Base-by-base conservation (phyloP, 2,113 vertebrate species). In the Rhabdomys dilectus region DNA sequence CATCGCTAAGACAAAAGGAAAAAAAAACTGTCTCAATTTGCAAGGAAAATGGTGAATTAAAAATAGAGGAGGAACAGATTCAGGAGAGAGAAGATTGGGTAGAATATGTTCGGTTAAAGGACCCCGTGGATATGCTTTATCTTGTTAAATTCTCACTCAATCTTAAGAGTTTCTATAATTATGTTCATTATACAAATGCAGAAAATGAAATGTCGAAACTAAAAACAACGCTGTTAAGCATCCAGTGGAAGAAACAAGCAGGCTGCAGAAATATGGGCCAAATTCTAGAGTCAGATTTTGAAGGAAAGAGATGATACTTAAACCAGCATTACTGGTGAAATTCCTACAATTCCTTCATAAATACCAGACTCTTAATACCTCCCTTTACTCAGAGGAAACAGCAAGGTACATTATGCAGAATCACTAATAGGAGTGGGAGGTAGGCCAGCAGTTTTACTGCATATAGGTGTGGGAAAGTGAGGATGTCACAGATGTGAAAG, bases 401-500 rank as follows among this genome's bases (percentile, higher is more conserved):
- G 84, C 4, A 72, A 77, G 68, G 11, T 12, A 78, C 16, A 76
- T 16, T 75, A 22, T 87, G 58, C 1, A 92, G 86, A 56, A 64
- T 72, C 4, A 53, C 89, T 72, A 42, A 82, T 39, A 26, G 81
- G 66, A 91, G 1, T 24, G 11, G 1, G 2, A 58, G 11, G 12
- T 85, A 87, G 60, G 60, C 0, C 16, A 60, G 26, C 10, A 78
- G 24, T 68, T 88, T 94, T 72, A 89, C 17, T 45, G 66, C 85
- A 77, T 0, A n/a, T 31, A 45, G n/a, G 17, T 21, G 31, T 80
- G 87, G 60, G 86, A 84, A 77, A 53, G 58, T 53, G 4, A 76
- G 17, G 70, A 86, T 90, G 91, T 92, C 42, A 81, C 80, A 73
- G n/a, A 81, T 88, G 17, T 39, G 68, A 64, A 92, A 91, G 51